A percentile compares a stretch with the other conserved stretches of the same genome.
Conservation (phyloP, 2,113 vertebrate species). For the Phaetusa simplex region DNA sequence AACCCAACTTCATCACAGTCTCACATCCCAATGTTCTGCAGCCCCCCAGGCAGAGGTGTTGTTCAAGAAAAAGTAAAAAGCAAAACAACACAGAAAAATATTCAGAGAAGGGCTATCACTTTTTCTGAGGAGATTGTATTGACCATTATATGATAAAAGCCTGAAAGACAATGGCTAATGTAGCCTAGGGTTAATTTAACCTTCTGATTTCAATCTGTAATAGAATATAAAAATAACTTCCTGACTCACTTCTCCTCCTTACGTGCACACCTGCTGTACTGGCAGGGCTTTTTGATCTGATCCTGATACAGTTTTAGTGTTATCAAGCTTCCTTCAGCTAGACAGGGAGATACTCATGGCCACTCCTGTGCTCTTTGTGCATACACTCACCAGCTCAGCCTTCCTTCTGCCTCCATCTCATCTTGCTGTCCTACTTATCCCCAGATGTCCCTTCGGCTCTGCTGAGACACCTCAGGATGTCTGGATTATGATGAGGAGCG, state of each 20-base stretch:
- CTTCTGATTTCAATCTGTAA: constrained; percentile 3
- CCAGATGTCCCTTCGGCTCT: neutral
- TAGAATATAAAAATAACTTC: neutral
- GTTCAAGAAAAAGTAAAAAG: neutral
- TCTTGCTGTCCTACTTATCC: neutral
- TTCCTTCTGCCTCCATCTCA: neutral
- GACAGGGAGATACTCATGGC: fast-evolving
- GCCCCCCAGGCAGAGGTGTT: fast-evolving
- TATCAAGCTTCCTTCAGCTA: neutral
- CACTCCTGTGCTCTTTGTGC: neutral
- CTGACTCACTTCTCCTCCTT: neutral
- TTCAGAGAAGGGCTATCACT: neutral
- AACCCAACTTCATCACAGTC: neutral
- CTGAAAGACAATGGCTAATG: neutral
- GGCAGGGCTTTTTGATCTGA: neutral
- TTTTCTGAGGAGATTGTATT: neutral
- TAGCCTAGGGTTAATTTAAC: neutral
- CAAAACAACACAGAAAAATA: neutral
- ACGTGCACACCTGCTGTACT: neutral
- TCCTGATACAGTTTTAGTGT: neutral
- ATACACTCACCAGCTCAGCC: neutral
- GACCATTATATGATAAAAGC: neutral
- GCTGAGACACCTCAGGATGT: neutral
- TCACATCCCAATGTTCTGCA: neutral
- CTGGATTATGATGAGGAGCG: neutral